Evolutionary conservation across 2,888 invertebrate genomes (phyloP).

Genomic region (Hermaeophaga mercurialis): DNA sequence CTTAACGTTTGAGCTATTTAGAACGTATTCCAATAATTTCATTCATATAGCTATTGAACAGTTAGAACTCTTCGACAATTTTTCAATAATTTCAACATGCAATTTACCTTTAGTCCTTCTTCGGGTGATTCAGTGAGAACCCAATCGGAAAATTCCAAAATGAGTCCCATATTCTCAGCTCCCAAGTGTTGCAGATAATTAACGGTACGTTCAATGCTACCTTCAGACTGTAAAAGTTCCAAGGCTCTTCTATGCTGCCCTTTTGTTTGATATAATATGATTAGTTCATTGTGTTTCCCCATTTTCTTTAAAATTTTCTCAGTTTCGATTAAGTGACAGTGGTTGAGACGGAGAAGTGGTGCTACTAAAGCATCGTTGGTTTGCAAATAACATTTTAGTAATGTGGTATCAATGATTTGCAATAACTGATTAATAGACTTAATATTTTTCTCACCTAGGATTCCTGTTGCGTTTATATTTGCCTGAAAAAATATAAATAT

Average conservation of each 20-base stretch:
- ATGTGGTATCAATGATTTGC: constrained; percentile 95
- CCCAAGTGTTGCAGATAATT: constrained; percentile 91
- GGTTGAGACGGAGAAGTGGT: constrained; percentile 85
- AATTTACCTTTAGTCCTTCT: constrained; percentile 73
- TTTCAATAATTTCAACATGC: background rate
- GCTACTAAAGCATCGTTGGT: constrained; percentile 95
- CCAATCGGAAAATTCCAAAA: constrained; percentile 94
- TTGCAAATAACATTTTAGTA: constrained; percentile 96
- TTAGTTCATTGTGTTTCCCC: constrained; percentile 89
- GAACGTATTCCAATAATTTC: too few relatives aligned
- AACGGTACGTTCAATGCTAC: constrained; percentile 84
- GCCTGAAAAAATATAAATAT: constrained; percentile 36
- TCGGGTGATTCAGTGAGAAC: constrained; percentile 84
- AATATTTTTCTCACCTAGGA: constrained; percentile 56
- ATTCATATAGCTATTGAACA: too few relatives aligned
- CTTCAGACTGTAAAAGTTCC: constrained; percentile 79
- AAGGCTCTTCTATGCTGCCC: constrained; percentile 91
- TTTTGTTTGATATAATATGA: constrained; percentile 94
- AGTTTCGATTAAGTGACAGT: constrained; percentile 92
- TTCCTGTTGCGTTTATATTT: constrained; percentile 50
- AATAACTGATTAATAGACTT: constrained; percentile 70
- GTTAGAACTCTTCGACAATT: too few relatives aligned
- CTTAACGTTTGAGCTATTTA: background rate
- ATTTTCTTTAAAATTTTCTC: constrained; percentile 86
- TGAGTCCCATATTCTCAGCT: constrained; percentile 70